Evolutionary conservation across 2,888 invertebrate species (phyloP).

Genomic region (Drosophila formosana): DNA sequence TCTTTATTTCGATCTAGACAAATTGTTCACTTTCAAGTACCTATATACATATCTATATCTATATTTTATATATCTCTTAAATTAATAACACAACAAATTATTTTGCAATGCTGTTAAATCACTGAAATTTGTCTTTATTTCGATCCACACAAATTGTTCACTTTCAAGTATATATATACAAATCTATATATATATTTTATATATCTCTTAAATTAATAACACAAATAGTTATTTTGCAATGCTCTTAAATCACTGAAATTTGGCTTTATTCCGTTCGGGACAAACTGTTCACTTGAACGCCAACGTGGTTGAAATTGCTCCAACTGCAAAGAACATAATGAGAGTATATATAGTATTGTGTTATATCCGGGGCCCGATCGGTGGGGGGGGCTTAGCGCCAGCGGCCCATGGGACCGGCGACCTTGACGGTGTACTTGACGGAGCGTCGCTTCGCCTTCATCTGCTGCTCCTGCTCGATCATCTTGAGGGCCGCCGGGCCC

Average conservation of each 20-base stretch:
- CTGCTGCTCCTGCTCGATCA: slow-evolving; percentile 55
- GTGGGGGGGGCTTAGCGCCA: slow-evolving; percentile 35
- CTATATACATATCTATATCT: background rate
- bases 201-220: background rate
- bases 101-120: background rate
- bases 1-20: slow-evolving; percentile 27
- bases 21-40: slow-evolving; percentile 34
- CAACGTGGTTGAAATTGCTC: slow-evolving; percentile 25
- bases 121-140: slow-evolving; percentile 48
- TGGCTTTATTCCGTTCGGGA: slow-evolving; percentile 30
- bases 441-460: slow-evolving; percentile 37
- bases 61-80: background rate
- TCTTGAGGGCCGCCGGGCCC: slow-evolving; percentile 44
- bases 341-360: no score
- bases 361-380: no score
- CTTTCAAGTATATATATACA: slow-evolving; percentile 3
- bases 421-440: slow-evolving; percentile 44
- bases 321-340: slow-evolving; percentile 28
- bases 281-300: slow-evolving; percentile 44
- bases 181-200: background rate
- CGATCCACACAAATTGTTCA: slow-evolving; percentile 38
- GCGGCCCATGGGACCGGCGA: slow-evolving; percentile 49
- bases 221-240: background rate
- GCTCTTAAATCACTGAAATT: slow-evolving; percentile 39
- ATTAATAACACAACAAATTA: background rate